These are phyloP conservation scores for Andricus grossulariae DNA, from an alignment of 1,140 invertebrate species.

Conservation along the genomic window DNA sequence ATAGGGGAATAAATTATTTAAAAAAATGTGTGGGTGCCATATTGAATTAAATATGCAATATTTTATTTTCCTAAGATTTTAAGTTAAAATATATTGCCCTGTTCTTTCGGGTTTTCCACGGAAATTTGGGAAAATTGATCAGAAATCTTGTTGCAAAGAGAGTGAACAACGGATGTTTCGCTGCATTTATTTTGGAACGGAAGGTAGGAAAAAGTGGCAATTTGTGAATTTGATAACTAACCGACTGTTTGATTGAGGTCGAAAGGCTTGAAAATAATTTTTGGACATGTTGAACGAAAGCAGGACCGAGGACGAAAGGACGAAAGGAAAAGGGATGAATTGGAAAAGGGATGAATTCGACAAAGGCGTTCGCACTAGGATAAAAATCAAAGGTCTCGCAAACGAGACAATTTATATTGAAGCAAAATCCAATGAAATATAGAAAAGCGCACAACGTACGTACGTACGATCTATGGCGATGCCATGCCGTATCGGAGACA, in stretches of 20 bases:
- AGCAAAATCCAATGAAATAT: slow-evolving; percentile 61
- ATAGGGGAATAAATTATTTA: too few relatives aligned
- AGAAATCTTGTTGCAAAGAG: too few relatives aligned
- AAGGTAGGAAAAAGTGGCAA: background rate
- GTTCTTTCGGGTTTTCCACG: too few relatives aligned
- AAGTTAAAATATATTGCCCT: too few relatives aligned
- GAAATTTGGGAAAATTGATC: too few relatives aligned
- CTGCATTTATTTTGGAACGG: too few relatives aligned
- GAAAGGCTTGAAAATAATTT: background rate
- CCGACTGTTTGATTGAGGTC: background rate
- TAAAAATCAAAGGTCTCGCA: slow-evolving; percentile 34
- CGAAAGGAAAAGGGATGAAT: slow-evolving; percentile 16
- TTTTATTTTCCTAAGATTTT: too few relatives aligned
- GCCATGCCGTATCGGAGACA: slow-evolving; percentile 35
- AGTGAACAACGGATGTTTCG: too few relatives aligned
- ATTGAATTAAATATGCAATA: too few relatives aligned
- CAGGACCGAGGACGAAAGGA: background rate
- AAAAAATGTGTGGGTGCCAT: too few relatives aligned
- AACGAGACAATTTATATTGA: slow-evolving; percentile 58
- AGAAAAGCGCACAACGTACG: slow-evolving; percentile 44
- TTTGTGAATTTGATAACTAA: background rate
- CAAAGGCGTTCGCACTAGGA: slow-evolving; percentile 27
- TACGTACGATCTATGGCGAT: background rate
- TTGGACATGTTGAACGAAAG: slow-evolving; percentile 6
- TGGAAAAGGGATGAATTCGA: slow-evolving; percentile 29